Conservation (phyloP, 2,888 invertebrate genomes). For the Dryocosmus kuriphilus region DNA sequence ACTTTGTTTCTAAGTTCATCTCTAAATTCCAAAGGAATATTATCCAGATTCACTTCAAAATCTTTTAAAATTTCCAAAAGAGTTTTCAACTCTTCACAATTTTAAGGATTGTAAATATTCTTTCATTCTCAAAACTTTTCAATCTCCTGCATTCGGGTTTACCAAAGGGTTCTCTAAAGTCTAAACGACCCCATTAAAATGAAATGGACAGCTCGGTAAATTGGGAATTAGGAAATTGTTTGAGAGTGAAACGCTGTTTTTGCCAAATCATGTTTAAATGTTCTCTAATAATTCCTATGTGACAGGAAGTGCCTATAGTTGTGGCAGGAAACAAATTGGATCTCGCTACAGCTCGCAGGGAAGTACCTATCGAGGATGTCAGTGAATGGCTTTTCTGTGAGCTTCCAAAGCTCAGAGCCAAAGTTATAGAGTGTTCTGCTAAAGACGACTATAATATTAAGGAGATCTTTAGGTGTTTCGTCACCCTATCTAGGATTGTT, state of each 20-base stretch:
- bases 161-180: too few species aligned
- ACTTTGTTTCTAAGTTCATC: too few species aligned
- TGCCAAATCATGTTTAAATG: neutral
- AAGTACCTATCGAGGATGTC: slow-evolving; percentile 88
- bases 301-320: slow-evolving; percentile 89
- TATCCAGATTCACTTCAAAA: too few species aligned
- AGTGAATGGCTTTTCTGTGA: slow-evolving; percentile 90
- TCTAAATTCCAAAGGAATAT: too few species aligned
- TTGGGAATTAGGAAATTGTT: neutral
- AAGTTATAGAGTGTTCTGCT: slow-evolving; percentile 88
- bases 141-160: too few species aligned
- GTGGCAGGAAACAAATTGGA: slow-evolving; percentile 93
- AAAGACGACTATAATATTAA: slow-evolving; percentile 88
- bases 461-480: slow-evolving; percentile 89
- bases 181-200: neutral
- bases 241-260: neutral
- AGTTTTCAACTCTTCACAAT: too few species aligned
- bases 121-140: too few species aligned
- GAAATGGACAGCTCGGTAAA: neutral
- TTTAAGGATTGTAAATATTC: too few species aligned
- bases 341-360: slow-evolving; percentile 84
- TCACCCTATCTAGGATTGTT: slow-evolving; percentile 87
- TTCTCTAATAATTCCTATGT: slow-evolving; percentile 12
- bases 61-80: too few species aligned
- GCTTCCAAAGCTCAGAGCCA: slow-evolving; percentile 85